Evolutionary conservation across 2,113 vertebrate species (phyloP).

Genomic region (Sakesphorus luctuosus): DNA sequence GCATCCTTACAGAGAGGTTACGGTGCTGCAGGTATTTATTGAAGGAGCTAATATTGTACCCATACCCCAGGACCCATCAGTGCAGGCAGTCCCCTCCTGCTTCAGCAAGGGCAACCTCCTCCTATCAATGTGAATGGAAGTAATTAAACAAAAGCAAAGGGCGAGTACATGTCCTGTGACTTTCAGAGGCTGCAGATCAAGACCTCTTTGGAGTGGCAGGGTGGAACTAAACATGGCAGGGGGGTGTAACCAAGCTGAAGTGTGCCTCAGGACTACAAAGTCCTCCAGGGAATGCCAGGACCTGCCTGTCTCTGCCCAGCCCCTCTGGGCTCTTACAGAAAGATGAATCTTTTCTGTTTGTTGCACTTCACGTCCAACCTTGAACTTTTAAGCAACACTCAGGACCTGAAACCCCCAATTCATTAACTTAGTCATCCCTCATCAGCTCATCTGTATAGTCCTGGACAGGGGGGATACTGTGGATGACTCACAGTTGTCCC

Average conservation of each 20-base stretch:
- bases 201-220: background rate
- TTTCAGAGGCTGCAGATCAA: background rate
- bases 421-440: accelerated
- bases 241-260: background rate
- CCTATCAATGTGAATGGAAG: background rate
- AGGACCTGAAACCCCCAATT: background rate
- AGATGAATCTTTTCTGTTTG: background rate
- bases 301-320: background rate
- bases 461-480: background rate
- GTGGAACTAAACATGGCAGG: background rate
- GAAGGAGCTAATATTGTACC: background rate
- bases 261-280: background rate
- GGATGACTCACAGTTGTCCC: background rate
- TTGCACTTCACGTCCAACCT: background rate
- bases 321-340: background rate
- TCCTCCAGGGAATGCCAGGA: background rate
- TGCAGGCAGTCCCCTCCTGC: accelerated
- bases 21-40: background rate
- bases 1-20: background rate
- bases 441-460: background rate
- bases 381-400: background rate
- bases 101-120: background rate
- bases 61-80: accelerated
- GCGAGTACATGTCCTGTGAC: background rate
- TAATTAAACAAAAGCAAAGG: background rate